Conservation (phyloP, 2,113 vertebrate genomes). For the Sitta europaea region DNA sequence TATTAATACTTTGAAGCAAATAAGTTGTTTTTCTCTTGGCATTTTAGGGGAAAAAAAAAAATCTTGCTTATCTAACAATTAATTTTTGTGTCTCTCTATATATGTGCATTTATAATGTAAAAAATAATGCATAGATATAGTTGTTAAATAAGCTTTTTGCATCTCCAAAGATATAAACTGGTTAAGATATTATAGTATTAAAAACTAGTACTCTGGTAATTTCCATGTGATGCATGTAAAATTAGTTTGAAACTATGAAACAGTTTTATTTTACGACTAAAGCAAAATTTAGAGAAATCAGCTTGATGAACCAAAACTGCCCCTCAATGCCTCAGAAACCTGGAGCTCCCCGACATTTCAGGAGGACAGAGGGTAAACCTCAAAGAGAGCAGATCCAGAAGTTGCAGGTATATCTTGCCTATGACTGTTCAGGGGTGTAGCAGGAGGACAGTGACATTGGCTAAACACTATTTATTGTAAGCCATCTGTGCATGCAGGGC, state of each 20-base stretch:
- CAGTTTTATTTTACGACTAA: neutral
- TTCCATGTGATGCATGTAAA: neutral
- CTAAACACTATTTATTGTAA: neutral
- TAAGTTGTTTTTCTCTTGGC: neutral
- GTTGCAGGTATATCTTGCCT: neutral
- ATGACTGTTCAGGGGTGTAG: neutral
- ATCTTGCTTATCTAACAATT: neutral
- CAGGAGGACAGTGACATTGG: neutral
- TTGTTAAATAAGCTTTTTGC: neutral
- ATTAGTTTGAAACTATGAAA: neutral
- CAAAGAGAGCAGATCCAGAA: neutral
- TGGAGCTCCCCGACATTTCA: neutral
- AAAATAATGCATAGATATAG: fast-evolving
- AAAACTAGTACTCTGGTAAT: neutral
- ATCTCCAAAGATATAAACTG: neutral
- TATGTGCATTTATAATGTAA: neutral
- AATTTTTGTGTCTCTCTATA: neutral
- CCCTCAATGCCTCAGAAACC: neutral
- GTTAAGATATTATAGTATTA: neutral
- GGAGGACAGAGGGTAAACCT: neutral
- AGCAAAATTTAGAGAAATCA: neutral
- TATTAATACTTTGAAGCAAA: neutral
- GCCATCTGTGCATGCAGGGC: neutral
- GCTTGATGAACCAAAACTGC: neutral
- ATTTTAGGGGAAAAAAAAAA: neutral